A percentile compares a stretch with the other conserved stretches of the same genome.
Evolutionary conservation across 2,113 vertebrate genomes (phyloP).

Genomic region (Balaeniceps rex): DNA sequence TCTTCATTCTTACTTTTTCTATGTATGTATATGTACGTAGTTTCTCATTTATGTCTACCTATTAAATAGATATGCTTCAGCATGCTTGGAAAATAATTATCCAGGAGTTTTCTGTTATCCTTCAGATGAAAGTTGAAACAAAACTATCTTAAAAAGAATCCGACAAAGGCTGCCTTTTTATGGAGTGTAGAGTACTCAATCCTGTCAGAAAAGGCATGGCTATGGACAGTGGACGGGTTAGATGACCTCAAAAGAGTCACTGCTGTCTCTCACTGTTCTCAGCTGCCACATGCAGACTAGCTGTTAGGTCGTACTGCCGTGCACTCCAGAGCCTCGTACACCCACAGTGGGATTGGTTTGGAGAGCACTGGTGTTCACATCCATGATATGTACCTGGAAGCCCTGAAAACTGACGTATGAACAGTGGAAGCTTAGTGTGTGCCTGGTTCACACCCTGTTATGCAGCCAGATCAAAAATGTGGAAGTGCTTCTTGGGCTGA

Average conservation of each 20-base stretch:
- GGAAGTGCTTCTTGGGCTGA: not conserved
- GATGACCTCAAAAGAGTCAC: not conserved
- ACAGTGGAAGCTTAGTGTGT: not conserved
- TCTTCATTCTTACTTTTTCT: not conserved
- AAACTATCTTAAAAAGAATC: not conserved
- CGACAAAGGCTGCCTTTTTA: not conserved
- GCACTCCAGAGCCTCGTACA: not conserved
- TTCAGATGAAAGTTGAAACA: not conserved
- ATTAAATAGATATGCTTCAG: not conserved
- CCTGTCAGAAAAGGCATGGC: not conserved
- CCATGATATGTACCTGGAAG: accelerated
- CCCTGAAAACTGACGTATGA: not conserved
- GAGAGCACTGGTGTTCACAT: not conserved
- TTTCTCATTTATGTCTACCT: not conserved
- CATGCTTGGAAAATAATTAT: not conserved
- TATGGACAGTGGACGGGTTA: not conserved
- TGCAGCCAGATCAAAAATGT: not conserved
- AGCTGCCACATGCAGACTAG: not conserved
- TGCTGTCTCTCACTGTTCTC: not conserved
- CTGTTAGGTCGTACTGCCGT: not conserved
- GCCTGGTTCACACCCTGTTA: not conserved
- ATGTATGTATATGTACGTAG: not conserved
- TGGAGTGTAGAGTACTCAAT: not conserved
- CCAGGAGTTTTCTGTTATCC: not conserved
- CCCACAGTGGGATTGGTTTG: not conserved